A percentile compares a stretch with the other conserved stretches of the same genome.
These are phyloP conservation scores for Calidris pygmaea DNA, from an alignment of 2,113 vertebrate species.

Conservation along the genomic window DNA sequence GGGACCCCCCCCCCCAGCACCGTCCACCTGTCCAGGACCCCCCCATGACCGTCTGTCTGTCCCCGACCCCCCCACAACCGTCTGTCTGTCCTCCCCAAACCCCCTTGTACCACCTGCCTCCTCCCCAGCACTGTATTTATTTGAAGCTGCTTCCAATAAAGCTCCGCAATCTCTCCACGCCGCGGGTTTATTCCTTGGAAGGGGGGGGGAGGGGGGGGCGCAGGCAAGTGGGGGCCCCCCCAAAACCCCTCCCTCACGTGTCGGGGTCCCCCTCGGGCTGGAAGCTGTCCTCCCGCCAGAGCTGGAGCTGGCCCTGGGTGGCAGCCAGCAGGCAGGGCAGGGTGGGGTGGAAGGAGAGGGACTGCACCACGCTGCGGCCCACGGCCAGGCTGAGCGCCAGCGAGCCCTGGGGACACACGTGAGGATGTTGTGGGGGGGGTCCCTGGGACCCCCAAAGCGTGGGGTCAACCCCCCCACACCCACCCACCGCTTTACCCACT, in stretches of 20 bases:
- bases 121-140: neutral
- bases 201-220: accelerated
- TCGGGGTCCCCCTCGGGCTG: slow-evolving; percentile 42
- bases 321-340: slow-evolving; percentile 84
- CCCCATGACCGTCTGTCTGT: neutral
- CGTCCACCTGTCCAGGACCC: neutral
- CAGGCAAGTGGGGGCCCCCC: accelerated
- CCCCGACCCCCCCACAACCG: neutral
- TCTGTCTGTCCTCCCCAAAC: neutral
- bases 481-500: neutral
- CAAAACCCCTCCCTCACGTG: accelerated
- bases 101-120: neutral
- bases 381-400: slow-evolving; percentile 79
- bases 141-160: neutral
- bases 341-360: slow-evolving; percentile 85
- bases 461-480: neutral
- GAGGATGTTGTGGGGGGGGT: accelerated
- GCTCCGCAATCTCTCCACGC: accelerated
- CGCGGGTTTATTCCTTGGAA: neutral
- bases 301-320: slow-evolving; percentile 81
- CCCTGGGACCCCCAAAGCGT: neutral
- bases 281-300: slow-evolving; percentile 83
- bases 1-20: neutral
- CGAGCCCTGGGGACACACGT: slow-evolving; percentile 73
- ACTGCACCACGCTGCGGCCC: slow-evolving; percentile 85